Base-by-base conservation (phyloP, 2,888 invertebrate species). In the Brachylomia viminalis region DNA sequence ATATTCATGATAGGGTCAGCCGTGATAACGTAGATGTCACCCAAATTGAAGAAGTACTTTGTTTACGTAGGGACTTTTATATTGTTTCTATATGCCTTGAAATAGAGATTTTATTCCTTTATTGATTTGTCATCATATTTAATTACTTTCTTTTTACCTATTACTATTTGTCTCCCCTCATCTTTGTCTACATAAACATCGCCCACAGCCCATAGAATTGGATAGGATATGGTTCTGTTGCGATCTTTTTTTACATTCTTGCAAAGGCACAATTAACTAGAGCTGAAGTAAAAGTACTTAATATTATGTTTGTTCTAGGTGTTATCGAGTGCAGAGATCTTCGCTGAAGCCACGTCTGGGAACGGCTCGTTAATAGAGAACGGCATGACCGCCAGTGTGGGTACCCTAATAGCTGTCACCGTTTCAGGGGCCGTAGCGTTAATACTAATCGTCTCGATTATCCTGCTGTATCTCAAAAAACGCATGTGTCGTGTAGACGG, bases 1-100 rank as follows among this genome's bases (percentile, higher is more conserved):
- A 95, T 95, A 95, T 95, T 94, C 94, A 95, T 94, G 92, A 91
- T 92, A 90, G 91, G 91, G 90, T 92, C 91, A 90, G 87, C 76
- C 80, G 70, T 86, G 93, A 94, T 94, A 94, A 93, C 91, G 88
- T 87, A 77, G 86, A 84, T 90, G 92, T 90, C 91, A 90, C 83
- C 90, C 83, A 87, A 91, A 91, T 88, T 90, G 80, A 85, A 82
- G 85, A 83, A 77, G 82, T 76, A 71, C 68, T 81, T 83, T 77
- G 77, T 72, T 86, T 79, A 79, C 69, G 74, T 72, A 58, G n/a
- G 8, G 17, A 54, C 38, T 79, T 83, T 73, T 73, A 59, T 72
- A n/a, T 81, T 73, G 33, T 83, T 68, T 72, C 47, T 64, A 33
- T 47, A 59, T n/a, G 38, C 6, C 47, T 65, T 49, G 38, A 30